Evolutionary conservation across 2,888 invertebrate genomes (phyloP).

Genomic region (Macrosoma leucophasiata): DNA sequence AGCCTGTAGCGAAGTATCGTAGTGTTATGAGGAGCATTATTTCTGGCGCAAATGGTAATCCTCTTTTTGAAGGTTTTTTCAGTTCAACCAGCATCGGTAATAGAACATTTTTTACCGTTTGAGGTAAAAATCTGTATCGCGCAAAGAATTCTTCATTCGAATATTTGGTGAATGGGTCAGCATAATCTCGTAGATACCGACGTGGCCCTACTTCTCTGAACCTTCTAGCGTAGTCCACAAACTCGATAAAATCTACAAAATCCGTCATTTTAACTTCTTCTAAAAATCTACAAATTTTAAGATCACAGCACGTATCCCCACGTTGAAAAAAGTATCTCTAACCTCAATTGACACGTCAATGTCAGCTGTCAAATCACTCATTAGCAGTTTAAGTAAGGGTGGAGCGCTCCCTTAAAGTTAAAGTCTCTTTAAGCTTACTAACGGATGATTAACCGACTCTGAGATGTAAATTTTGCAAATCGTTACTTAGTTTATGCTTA

Average conservation of each 20-base stretch:
- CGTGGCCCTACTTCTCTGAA: slow-evolving; percentile 10
- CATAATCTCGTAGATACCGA: slow-evolving; percentile 16
- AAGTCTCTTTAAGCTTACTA: neutral
- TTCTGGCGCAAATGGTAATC: slow-evolving; percentile 26
- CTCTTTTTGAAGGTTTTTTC: slow-evolving; percentile 18
- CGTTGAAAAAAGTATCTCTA: neutral
- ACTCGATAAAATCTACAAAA: slow-evolving; percentile 11
- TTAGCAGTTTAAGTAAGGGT: neutral
- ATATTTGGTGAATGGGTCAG: slow-evolving; percentile 18
- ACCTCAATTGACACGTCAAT: neutral
- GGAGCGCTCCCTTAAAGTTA: neutral
- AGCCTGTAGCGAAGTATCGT: slow-evolving; percentile 22
- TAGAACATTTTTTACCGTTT: slow-evolving; percentile 8
- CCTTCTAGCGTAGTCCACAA: slow-evolving; percentile 6
- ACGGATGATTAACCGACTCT: no score
- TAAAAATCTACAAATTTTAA: neutral
- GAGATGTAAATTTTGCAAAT: no score
- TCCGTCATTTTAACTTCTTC: slow-evolving; percentile 6
- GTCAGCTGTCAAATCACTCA: neutral
- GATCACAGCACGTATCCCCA: neutral
- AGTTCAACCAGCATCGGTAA: slow-evolving; percentile 14
- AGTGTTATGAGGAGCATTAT: slow-evolving; percentile 21
- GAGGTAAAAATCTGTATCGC: slow-evolving; percentile 16
- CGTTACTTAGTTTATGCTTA: no score
- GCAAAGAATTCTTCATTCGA: slow-evolving; percentile 8